These are phyloP conservation scores for Tipula confusa DNA, from an alignment of 2,888 invertebrate species.

Conservation along the genomic window DNA sequence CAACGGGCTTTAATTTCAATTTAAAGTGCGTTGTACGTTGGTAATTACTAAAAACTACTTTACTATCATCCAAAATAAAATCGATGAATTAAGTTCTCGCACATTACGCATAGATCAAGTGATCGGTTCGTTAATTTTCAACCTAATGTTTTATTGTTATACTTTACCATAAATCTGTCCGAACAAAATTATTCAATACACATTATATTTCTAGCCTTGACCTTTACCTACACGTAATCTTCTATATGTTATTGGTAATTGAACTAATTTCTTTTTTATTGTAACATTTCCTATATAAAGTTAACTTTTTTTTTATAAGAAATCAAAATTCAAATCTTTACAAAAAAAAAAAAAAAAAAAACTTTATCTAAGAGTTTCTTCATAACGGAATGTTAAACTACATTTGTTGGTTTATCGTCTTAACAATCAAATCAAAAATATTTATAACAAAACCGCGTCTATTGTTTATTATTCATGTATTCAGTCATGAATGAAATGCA, in stretches of 20 bases:
- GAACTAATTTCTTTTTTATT: background rate
- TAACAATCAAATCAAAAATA: background rate
- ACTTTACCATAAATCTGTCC: too few relatives aligned
- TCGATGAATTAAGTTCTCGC: too few relatives aligned
- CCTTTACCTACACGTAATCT: background rate
- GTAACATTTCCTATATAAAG: background rate
- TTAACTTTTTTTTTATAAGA: background rate
- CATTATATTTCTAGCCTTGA: too few relatives aligned
- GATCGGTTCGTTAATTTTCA: too few relatives aligned
- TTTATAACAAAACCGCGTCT: background rate
- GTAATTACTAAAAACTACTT: too few relatives aligned
- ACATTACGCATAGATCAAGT: too few relatives aligned
- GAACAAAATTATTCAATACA: background rate
- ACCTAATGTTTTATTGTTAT: too few relatives aligned
- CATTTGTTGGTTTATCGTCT: background rate
- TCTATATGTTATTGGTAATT: background rate
- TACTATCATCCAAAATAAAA: too few relatives aligned
- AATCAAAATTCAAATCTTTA: background rate
- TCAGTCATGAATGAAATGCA: background rate
- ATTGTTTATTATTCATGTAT: background rate
- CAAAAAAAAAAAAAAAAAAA: too few relatives aligned
- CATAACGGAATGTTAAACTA: background rate
- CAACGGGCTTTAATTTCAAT: too few relatives aligned
- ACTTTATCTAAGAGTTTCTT: background rate
- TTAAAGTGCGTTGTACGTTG: too few relatives aligned